Conservation (phyloP, 2,888 invertebrate genomes). For the Rambutsinella grinnellia region DNA sequence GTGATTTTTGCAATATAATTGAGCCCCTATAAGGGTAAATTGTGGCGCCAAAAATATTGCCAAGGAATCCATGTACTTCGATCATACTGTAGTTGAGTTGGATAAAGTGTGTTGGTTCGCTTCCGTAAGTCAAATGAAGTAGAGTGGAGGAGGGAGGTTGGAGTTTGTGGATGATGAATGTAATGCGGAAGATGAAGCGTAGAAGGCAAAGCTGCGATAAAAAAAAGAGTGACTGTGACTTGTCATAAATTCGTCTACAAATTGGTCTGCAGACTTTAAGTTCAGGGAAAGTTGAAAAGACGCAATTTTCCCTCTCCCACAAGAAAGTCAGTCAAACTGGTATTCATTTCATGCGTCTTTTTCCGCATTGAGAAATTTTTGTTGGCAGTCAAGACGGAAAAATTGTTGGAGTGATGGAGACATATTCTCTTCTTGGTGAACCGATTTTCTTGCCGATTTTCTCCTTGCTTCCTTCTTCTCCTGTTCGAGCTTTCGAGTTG, state of each 20-base stretch:
- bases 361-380: too few relatives aligned
- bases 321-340: neutral
- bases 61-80: neutral
- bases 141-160: too few relatives aligned
- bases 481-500: neutral
- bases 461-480: neutral
- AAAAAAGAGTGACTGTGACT: slow-evolving; percentile 14
- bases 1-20: neutral
- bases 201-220: neutral
- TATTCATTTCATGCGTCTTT: neutral
- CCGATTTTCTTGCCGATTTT: neutral
- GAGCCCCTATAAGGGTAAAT: neutral
- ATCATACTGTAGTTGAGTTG: neutral
- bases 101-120: neutral
- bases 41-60: neutral
- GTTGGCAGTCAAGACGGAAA: neutral
- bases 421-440: neutral
- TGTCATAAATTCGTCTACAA: slow-evolving; percentile 31
- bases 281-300: neutral
- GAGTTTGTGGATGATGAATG: neutral
- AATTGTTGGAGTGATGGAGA: neutral
- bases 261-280: slow-evolving; percentile 22
- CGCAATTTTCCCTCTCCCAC: neutral
- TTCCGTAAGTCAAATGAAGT: neutral
- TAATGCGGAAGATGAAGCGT: neutral